Conservation (phyloP, 2,113 vertebrate species). For the Rhinolophus ferrumequinum region DNA sequence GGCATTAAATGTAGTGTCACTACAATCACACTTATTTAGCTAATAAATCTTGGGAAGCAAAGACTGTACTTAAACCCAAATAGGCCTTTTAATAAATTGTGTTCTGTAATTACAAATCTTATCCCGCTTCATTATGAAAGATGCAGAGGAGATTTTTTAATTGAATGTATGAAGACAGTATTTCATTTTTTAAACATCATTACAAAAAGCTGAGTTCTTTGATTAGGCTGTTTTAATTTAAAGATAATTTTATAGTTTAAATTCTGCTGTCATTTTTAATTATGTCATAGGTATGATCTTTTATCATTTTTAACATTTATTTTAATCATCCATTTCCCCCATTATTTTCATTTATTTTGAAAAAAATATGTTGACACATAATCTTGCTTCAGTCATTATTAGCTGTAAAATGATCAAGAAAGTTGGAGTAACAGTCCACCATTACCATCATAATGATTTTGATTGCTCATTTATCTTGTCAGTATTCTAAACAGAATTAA, state of each 20-base stretch:
- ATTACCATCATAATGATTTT: conserved; percentile 74
- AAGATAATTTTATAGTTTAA: neutral
- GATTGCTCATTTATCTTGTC: conserved; percentile 62
- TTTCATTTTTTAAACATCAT: neutral
- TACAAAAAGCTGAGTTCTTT: neutral
- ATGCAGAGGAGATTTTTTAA: neutral
- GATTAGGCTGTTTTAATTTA: neutral
- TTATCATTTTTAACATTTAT: conserved; percentile 28
- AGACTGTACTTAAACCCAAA: neutral
- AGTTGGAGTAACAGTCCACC: neutral
- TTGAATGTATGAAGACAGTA: neutral
- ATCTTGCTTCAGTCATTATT: conserved; percentile 3
- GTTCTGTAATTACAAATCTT: neutral
- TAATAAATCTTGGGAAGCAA: neutral
- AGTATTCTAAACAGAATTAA: conserved; percentile 74
- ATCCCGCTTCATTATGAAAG: neutral
- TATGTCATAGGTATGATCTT: neutral
- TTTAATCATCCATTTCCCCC: conserved; percentile 49
- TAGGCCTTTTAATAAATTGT: neutral
- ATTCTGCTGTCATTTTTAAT: neutral
- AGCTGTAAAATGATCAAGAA: conserved; percentile 64
- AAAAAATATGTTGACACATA: conserved; percentile 45
- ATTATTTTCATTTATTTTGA: conserved; percentile 63
- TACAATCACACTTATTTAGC: neutral
- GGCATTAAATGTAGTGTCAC: neutral